Evolutionary conservation across 37 sponge, comb jelly and placozoan species (phyloP).

Genomic region (Aplysina aerophoba): DNA sequence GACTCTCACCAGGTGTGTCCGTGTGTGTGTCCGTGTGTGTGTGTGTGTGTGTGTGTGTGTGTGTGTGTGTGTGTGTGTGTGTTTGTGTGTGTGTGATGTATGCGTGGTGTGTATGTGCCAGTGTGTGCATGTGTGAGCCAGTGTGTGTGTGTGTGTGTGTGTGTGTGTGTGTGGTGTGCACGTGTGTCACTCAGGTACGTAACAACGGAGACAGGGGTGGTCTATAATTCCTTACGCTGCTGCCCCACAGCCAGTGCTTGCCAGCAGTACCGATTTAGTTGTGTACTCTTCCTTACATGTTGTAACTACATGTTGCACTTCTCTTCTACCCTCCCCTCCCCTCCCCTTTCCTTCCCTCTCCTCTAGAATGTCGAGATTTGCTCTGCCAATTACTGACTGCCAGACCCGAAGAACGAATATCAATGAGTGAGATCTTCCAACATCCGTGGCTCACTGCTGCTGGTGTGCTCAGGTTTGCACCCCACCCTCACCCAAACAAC

Average conservation of each 20-base stretch:
- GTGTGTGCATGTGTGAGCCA: background rate
- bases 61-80: background rate
- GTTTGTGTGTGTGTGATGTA: background rate
- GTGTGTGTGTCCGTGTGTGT: background rate
- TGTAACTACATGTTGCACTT: background rate
- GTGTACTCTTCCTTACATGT: background rate
- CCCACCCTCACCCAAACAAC: slow-evolving; percentile 72
- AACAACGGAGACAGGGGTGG: background rate
- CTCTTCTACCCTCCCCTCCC: slow-evolving; percentile 5
- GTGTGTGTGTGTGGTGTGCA: background rate
- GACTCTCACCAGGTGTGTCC: slow-evolving; percentile 64
- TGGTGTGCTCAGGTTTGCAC: slow-evolving; percentile 39
- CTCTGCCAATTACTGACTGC: slow-evolving; percentile 69
- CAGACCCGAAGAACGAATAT: slow-evolving; percentile 79
- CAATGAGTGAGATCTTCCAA: slow-evolving; percentile 70
- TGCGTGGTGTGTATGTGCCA: background rate
- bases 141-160: slow-evolving; percentile 9
- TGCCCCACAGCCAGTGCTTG: too few relatives aligned
- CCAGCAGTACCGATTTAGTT: too few relatives aligned
- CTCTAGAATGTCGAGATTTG: slow-evolving; percentile 78
- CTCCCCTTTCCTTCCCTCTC: background rate
- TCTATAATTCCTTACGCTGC: background rate
- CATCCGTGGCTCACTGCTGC: slow-evolving; percentile 87
- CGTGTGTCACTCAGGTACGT: background rate
- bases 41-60: background rate